Evolutionary conservation across 2,113 vertebrate species (phyloP).

Genomic region (Prietella phreatophila): DNA sequence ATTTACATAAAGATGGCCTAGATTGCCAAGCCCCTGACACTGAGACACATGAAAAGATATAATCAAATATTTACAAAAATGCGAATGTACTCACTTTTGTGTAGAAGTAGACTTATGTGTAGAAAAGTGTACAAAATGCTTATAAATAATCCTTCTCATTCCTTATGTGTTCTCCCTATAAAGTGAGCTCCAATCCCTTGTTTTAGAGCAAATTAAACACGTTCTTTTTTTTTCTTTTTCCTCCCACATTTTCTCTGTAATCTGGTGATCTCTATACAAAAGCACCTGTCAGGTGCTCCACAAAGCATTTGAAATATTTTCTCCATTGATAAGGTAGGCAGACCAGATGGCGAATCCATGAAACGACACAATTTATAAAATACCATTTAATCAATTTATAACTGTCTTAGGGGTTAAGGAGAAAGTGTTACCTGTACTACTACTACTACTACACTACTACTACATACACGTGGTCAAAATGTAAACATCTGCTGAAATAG

Average conservation of each 20-base stretch:
- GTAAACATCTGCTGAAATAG: neutral
- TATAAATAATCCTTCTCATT: neutral
- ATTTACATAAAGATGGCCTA: too few relatives aligned
- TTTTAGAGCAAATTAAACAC: neutral
- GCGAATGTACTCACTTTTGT: too few relatives aligned
- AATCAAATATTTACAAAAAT: too few relatives aligned
- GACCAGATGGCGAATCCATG: neutral
- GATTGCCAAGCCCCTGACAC: too few relatives aligned
- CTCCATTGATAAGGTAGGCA: neutral
- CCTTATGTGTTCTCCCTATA: neutral
- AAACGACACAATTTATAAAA: neutral
- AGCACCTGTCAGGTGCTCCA: neutral
- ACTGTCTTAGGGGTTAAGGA: neutral
- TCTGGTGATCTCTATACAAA: too few relatives aligned
- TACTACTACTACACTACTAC: too few relatives aligned
- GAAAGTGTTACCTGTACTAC: neutral
- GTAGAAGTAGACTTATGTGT: too few relatives aligned
- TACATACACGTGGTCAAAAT: neutral
- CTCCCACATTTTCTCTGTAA: neutral
- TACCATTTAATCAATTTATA: neutral
- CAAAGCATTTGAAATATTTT: neutral
- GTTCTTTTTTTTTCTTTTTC: too few relatives aligned
- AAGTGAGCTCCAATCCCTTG: neutral
- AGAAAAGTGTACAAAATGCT: neutral
- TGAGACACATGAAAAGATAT: too few relatives aligned